Conservation (phyloP, 2,888 invertebrate genomes). For the Epirrita christyi region DNA sequence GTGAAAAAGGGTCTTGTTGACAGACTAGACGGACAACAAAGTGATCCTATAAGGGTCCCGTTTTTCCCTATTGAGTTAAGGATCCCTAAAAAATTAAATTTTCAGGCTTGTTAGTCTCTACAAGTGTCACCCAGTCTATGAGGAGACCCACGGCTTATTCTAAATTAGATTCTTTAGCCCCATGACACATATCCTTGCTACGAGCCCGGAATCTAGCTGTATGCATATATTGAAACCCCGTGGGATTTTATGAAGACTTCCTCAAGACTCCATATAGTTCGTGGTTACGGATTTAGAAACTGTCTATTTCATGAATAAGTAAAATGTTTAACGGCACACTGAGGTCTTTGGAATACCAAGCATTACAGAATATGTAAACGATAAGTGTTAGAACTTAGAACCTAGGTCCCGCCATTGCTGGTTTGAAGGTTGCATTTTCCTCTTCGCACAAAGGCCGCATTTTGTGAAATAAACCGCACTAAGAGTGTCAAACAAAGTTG, state of each 20-base stretch:
- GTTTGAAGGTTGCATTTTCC: neutral
- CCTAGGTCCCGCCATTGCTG: neutral
- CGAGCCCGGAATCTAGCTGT: slow-evolving; percentile 13
- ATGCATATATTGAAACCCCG: slow-evolving; percentile 30
- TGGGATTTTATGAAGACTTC: slow-evolving; percentile 40
- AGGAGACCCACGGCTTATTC: neutral
- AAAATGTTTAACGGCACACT: slow-evolving; percentile 11
- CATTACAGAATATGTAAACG: neutral
- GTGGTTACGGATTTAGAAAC: slow-evolving; percentile 25
- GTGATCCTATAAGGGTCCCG: no score
- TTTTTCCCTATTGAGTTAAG: no score
- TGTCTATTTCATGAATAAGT: slow-evolving; percentile 24
- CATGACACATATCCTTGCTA: slow-evolving; percentile 1
- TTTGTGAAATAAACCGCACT: no score
- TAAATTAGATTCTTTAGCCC: neutral
- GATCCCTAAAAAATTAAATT: no score
- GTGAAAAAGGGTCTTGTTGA: no score
- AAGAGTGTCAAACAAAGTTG: no score
- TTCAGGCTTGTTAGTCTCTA: no score
- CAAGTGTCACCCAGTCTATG: no score
- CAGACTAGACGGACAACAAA: no score
- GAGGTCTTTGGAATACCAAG: slow-evolving; percentile 16
- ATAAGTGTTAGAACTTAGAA: slow-evolving; percentile 1
- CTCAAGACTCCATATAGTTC: slow-evolving; percentile 34
- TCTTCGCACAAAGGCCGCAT: no score